phyloP scores from a whole-genome alignment of 2,888 invertebrate genomes.

The Acanthosoma haemorrhoidale region DNA sequence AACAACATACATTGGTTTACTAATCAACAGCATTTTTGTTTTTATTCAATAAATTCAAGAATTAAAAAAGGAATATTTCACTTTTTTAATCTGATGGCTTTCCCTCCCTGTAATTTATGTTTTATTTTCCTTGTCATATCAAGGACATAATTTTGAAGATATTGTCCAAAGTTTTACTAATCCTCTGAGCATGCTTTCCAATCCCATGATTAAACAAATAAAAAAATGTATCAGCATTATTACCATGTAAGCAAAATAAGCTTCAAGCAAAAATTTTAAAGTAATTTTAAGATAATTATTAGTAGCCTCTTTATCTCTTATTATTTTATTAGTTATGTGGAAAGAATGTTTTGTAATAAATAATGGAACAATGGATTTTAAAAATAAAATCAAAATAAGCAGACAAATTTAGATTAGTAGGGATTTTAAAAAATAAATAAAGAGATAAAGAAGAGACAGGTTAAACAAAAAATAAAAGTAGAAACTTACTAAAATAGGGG shows the following conservation, averaged over 20 bases:
- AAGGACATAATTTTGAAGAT: no score
- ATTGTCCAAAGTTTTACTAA: slow-evolving; percentile 10
- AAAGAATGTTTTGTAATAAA: background rate
- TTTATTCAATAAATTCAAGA: no score
- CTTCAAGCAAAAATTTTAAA: background rate
- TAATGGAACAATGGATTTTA: no score
- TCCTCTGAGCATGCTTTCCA: slow-evolving; percentile 24
- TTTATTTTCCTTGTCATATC: no score
- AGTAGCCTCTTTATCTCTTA: background rate
- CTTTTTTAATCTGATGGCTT: no score
- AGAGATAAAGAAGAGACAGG: slow-evolving; percentile 24
- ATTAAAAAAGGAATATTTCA: no score
- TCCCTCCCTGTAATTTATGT: no score
- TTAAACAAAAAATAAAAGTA: slow-evolving; percentile 24
- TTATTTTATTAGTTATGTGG: background rate
- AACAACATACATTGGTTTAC: no score
- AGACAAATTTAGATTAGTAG: background rate
- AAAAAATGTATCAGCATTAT: background rate
- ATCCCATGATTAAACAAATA: background rate
- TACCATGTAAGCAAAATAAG: slow-evolving; percentile 1
- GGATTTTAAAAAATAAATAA: slow-evolving; percentile 18
- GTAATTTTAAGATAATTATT: background rate
- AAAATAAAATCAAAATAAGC: background rate
- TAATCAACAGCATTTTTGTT: no score
- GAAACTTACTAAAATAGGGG: slow-evolving; percentile 21